phyloP scores from a whole-genome alignment of 2,797 vertebrate species.

The Parotocinclus haroldoi region DNA sequence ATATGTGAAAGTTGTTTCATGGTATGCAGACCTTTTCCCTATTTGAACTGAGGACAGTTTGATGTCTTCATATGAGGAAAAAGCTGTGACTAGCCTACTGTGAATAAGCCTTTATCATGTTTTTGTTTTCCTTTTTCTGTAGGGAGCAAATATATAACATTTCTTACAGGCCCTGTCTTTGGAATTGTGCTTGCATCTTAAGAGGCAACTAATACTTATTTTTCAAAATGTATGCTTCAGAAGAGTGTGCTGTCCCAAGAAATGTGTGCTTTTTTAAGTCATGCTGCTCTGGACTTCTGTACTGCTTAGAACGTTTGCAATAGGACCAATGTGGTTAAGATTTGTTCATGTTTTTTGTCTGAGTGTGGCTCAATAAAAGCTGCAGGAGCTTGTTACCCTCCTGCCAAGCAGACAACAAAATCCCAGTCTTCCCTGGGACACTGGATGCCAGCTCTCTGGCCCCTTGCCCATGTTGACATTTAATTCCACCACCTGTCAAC shows the following conservation, averaged over 20 bases:
- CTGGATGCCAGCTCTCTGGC: constrained; percentile 45
- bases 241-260: constrained; percentile 11
- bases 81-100: constrained; percentile 26
- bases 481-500: constrained; percentile 45
- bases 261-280: constrained; percentile 28
- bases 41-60: constrained; percentile 16
- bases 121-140: constrained; percentile 10
- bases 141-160: background rate
- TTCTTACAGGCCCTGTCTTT: background rate
- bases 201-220: background rate
- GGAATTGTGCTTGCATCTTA: constrained; percentile 9
- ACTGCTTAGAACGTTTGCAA: constrained; percentile 45
- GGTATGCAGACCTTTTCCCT: constrained; percentile 10
- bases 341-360: constrained; percentile 28
- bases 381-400: constrained; percentile 44
- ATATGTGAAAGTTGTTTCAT: background rate
- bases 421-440: constrained; percentile 70
- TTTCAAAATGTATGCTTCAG: background rate
- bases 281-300: constrained; percentile 36
- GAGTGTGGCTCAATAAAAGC: constrained; percentile 40
- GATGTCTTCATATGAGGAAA: constrained; percentile 4
- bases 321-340: constrained; percentile 51
- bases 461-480: constrained; percentile 37
- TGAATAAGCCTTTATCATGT: constrained; percentile 9
- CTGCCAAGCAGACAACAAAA: constrained; percentile 73